Evolutionary conservation across 2,797 vertebrate species (phyloP), one percentile per base, ranked within the genome.

Genomic region (Spinus olivaceus): DNA sequence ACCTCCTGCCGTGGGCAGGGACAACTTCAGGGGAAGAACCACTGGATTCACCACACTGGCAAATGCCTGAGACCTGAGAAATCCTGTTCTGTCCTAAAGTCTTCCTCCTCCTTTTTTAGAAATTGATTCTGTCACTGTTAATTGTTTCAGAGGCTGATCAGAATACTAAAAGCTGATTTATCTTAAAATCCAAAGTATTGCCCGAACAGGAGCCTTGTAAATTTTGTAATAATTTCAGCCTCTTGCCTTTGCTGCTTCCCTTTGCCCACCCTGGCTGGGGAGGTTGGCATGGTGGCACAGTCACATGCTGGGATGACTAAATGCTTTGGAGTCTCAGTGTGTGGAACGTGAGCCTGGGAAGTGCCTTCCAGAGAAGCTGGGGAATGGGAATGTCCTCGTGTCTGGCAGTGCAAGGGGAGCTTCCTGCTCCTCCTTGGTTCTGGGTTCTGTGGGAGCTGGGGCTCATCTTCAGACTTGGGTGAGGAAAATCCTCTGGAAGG

Each of bases 231-330:
- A 12, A 25, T 64, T 86, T 50, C 78, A 23, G 6, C 13, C 27
- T 93, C 33, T 60, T 72, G 91, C 69, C 57, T 83, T 76, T 46
- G 41, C 86, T 57, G 71, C 14, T 1, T 85, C 49, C 66, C 76
- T 81, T 79, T 94, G 91, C 85, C 86, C 85, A 64, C 73, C 81
- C 2, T 42, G 63, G 28, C 87, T 83, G 10, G 3, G 76, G 81
- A 76, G 94, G 49, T 82, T 96, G 93, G 91, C 94, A 81, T 46
- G 96, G 88, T 97, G 97, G 97, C 86, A 80, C 53, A 60, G 41
- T 95, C 90, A 94, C 81, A 70, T 89, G 86, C 88, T 67, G 78
- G 86, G 61, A 56, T 96, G 95, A 95, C 71, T 64, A 49, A 95
- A 94, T 56, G 84, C 92, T 96, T 63, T 79, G 71, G 89, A 92